These are phyloP conservation scores for Pinna nobilis DNA, from an alignment of 1,140 invertebrate species.

Conservation along the genomic window DNA sequence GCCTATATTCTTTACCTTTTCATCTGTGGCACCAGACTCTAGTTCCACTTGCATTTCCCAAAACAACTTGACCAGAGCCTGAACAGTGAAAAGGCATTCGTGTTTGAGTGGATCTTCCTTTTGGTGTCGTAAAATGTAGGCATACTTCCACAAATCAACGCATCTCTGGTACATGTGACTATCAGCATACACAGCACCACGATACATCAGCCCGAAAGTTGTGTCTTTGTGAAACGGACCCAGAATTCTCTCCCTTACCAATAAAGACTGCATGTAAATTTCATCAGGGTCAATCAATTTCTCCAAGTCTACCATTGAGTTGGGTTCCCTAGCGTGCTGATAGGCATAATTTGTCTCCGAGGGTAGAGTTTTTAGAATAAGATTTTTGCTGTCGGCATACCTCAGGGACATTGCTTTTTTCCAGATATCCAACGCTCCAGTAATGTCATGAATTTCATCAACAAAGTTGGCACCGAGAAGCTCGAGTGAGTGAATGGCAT, in stretches of 20 bases:
- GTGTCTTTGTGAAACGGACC: conserved; percentile 96
- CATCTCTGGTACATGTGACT: conserved; percentile 92
- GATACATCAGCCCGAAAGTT: conserved; percentile 93
- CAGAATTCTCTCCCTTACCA: conserved; percentile 94
- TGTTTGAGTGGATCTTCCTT: conserved; percentile 91
- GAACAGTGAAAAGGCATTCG: conserved; percentile 93
- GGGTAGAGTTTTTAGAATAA: conserved; percentile 69
- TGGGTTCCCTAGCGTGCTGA: conserved; percentile 88
- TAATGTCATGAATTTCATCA: conserved; percentile 95
- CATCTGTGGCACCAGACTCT: conserved; percentile 77
- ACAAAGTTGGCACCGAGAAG: conserved; percentile 94
- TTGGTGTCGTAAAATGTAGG: conserved; percentile 80
- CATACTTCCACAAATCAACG: conserved; percentile 95
- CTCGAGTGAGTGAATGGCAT: conserved; percentile 92
- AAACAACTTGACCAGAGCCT: conserved; percentile 92
- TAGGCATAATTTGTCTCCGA: conserved; percentile 79
- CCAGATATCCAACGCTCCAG: conserved; percentile 91
- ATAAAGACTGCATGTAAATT: conserved; percentile 95
- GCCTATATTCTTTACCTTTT: conserved; percentile 75
- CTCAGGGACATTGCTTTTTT: conserved; percentile 86
- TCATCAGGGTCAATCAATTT: conserved; percentile 94
- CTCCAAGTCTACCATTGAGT: conserved; percentile 84
- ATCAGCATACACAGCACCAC: conserved; percentile 94
- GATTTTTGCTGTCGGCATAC: conserved; percentile 84
- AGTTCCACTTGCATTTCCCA: conserved; percentile 80